These are phyloP conservation scores for Melanerpes aurifrons DNA, from an alignment of 2,113 vertebrate genomes.

Conservation along the genomic window DNA sequence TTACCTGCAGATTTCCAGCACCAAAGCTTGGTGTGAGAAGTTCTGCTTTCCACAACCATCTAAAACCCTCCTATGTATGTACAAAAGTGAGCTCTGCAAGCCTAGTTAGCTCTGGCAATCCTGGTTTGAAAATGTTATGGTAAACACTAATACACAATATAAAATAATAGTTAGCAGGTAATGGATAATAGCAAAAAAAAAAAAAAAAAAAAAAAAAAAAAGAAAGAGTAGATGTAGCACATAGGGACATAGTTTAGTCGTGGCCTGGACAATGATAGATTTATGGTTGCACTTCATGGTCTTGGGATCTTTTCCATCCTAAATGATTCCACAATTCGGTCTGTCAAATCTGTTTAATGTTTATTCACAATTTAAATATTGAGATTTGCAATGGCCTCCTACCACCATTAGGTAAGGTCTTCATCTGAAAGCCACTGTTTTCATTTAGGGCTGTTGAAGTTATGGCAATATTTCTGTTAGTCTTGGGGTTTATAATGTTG, in stretches of 20 bases:
- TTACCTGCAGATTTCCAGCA: neutral
- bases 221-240: neutral
- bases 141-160: neutral
- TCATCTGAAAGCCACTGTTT: slow-evolving; percentile 23
- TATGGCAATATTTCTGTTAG: slow-evolving; percentile 40
- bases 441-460: neutral
- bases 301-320: neutral
- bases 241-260: neutral
- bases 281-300: neutral
- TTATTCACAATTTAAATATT: neutral
- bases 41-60: neutral
- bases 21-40: neutral
- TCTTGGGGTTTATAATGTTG: slow-evolving; percentile 46
- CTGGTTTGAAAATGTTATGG: neutral
- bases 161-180: neutral
- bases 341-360: neutral
- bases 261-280: neutral
- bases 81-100: neutral
- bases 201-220: neutral
- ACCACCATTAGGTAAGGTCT: neutral
- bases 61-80: neutral
- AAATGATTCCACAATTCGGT: neutral
- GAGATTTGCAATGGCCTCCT: slow-evolving; percentile 30
- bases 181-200: too few relatives aligned
- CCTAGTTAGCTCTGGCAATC: neutral